Conservation (phyloP, 2,113 vertebrate species). For the Corythoichthys haematopterus region DNA sequence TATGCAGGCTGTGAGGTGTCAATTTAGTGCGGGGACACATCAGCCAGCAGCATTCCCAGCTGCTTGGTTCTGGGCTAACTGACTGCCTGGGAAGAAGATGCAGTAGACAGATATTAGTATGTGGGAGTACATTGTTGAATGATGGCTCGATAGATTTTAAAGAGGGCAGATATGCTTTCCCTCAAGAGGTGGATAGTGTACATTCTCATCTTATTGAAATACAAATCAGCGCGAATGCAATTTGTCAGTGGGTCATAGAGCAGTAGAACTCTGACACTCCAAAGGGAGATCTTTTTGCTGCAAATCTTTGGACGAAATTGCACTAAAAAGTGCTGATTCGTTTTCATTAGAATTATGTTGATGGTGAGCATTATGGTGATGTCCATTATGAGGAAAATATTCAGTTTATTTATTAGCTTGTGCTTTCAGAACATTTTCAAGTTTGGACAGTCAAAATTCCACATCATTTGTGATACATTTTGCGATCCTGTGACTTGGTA, state of each 20-base stretch:
- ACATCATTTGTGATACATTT: neutral
- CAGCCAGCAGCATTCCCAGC: constrained; percentile 46
- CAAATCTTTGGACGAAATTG: neutral
- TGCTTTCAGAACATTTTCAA: neutral
- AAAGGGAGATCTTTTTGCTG: neutral
- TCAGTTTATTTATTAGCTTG: neutral
- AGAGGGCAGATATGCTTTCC: neutral
- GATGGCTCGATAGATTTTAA: constrained; percentile 10
- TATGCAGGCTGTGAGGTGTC: constrained; percentile 25
- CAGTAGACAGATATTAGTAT: neutral
- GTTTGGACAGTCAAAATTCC: neutral
- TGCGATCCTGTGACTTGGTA: neutral
- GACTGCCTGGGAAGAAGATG: constrained; percentile 14
- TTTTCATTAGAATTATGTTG: neutral
- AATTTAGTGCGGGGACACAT: constrained; percentile 17
- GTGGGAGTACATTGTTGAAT: neutral
- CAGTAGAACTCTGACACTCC: neutral
- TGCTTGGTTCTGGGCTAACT: constrained; percentile 30
- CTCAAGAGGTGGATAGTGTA: constrained; percentile 15
- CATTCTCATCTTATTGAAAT: constrained; percentile 16
- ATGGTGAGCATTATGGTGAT: neutral
- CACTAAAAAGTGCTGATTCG: neutral
- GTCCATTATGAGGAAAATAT: neutral
- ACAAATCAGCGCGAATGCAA: neutral
- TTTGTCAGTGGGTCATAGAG: constrained; percentile 1